Base-by-base conservation (phyloP, 2,888 invertebrate genomes). In the Axea sp. region DNA sequence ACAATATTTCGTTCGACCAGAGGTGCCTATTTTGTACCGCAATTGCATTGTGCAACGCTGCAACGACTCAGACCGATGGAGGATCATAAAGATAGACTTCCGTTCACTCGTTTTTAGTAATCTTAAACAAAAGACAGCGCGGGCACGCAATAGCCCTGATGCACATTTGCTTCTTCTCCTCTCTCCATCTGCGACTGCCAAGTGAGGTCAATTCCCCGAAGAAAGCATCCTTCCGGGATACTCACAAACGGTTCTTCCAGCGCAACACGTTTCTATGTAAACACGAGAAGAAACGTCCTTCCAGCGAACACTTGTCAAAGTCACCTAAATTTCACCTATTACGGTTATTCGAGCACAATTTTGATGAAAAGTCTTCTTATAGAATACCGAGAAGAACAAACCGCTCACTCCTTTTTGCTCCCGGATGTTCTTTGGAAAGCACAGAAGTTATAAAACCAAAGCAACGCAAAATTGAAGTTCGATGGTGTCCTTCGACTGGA, bases 221-320 rank as follows among this genome's bases (percentile, higher is more conserved):
- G 71, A 59, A 72, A 67, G 71, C 67, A 67, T 62, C 62, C 75
- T 75, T 75, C 75, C 75, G 75, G 75, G 75, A 53, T 57, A 62
- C 53, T n/a, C 67, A 47, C 33, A 45, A 55, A 64, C 55, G 43
- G 35, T 51, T 59, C 51, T 68, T 68, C 43, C 60, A 43, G 19
- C 60, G 53, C 60, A 64, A 55, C 62, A 51, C 47, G 53, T 62
- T 39, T 53, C 69, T 28, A 5, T 35, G 43, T 51, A 43, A 41
- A 68, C 49, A 41, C 35, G 8, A 26, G 11, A 19, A 6, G 12
- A 15, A 41, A 43, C 33, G 67, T 57, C 49, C 59, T 39, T 33
- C 59, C 35, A 30, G n/a, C 26, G 22, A 26, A 11, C 41, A 7
- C 30, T 53, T n/a, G n/a, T n/a, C n/a, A n/a, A 31, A 45, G 53